Evolutionary conservation across 2,797 vertebrate species (phyloP), one percentile per base, ranked within the genome.

Genomic region (Pseudochirops cupreus): DNA sequence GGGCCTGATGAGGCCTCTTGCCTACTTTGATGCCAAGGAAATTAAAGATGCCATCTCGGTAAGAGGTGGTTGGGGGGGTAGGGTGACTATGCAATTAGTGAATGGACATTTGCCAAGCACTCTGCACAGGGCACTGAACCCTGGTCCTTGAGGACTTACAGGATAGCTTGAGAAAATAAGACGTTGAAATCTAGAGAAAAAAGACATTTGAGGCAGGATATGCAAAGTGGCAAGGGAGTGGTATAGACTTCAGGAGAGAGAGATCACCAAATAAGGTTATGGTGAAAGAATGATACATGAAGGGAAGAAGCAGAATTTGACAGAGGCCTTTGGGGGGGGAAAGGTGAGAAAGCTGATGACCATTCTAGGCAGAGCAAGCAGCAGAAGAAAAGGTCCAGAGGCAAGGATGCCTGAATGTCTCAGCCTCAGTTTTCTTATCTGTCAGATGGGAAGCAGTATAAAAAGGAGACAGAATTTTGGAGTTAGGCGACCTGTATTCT

Each of bases 1-100:
- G 94, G 99, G 99, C 95, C 98, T 99, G 97, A 99, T 99, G 99
- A 99, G 99, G 94, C 98, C 99, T 5, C 99, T 99, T 0, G 98
- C 99, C 55, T 99, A 99, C 46, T 99, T 99, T 0, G 99, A 99
- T 29, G 99, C 99, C 98, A 99, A 99, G 98, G 99, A 99, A 98
- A 99, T 99, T 97, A 99, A 99, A 94, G 99, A 99, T 90, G 99
- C 99, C 31, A 67, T 99, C 5, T 98, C 99, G 97, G 99, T 99
- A 98, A 98, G 98, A 93, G 89, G 12, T 87, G 56, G 57, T 90
- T 12, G 56, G 18, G 53, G 14, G 53, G 9, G 26, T 24, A 4
- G 31, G 55, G 54, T 92, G 56, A 2, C 50, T 29, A 9, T 92
- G 29, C 9, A 4, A 12, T n/a, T 26, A 5, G 39, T 55, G 53